A percentile compares a stretch with the other conserved stretches of the same genome.
These are phyloP conservation scores for Zaprionus inermis DNA, from an alignment of 1,140 invertebrate species.

Conservation along the genomic window DNA sequence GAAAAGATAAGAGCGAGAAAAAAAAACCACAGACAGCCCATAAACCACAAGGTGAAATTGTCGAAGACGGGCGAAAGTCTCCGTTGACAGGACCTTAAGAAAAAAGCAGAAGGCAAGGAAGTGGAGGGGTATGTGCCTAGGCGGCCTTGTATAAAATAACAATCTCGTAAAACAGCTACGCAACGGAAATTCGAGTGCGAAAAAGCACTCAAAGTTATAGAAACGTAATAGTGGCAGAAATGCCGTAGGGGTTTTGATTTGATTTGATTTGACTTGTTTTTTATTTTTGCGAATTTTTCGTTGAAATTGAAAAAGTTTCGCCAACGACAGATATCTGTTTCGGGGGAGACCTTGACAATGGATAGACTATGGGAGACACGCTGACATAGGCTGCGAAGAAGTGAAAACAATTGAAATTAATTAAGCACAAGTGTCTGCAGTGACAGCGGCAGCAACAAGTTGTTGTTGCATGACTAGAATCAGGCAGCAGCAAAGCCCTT, in stretches of 20 bases:
- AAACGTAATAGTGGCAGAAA: slow-evolving; percentile 26
- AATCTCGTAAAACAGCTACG: slow-evolving; percentile 34
- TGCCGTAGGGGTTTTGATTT: not conserved
- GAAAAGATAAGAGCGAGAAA: not conserved
- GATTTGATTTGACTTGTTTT: not conserved
- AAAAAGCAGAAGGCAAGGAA: slow-evolving; percentile 1
- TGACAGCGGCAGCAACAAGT: slow-evolving; percentile 65
- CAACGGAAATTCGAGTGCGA: slow-evolving; percentile 35
- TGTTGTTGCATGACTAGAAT: no score
- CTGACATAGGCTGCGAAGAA: slow-evolving; percentile 29
- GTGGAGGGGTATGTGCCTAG: not conserved
- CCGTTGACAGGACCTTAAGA: slow-evolving; percentile 21
- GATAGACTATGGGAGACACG: slow-evolving; percentile 11
- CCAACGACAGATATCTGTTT: slow-evolving; percentile 3
- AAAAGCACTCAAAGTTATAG: slow-evolving; percentile 62
- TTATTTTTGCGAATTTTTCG: slow-evolving; percentile 19
- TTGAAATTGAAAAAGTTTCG: slow-evolving; percentile 17
- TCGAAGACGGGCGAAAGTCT: slow-evolving; percentile 16
- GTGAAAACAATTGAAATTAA: slow-evolving; percentile 71
- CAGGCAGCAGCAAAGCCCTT: slow-evolving; percentile 9
- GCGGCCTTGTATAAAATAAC: slow-evolving; percentile 11
- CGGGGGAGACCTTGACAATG: slow-evolving; percentile 13
- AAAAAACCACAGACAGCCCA: not conserved
- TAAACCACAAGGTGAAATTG: slow-evolving; percentile 42
- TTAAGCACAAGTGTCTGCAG: slow-evolving; percentile 62